Evolutionary conservation across 1,140 invertebrate genomes (phyloP), one percentile per base, ranked within the genome.

Genomic region (Leguminivora glycinivorella): DNA sequence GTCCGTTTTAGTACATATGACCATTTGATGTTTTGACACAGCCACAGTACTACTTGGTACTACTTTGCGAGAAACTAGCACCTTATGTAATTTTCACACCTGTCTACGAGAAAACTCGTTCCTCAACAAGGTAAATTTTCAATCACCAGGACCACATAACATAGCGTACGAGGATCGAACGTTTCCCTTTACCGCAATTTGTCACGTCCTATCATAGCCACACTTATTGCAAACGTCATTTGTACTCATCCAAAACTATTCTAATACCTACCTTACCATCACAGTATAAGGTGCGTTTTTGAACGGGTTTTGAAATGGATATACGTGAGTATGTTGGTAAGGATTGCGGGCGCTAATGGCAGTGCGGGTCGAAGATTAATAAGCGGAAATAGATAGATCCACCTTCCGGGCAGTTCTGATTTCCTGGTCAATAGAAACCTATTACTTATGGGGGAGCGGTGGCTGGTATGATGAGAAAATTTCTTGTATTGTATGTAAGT

Each of bases 351-450:
- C 58, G 58, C n/a, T 63, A 63, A 63, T 63, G 58, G 58, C 26
- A 25, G 25, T 5, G 4, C 58, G 26, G 12, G 58, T 10, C 26
- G 26, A 63, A 31, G 58, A 63, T 63, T 63, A 26, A 63, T 63
- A 63, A 63, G 58, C 58, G 58, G 58, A 63, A 63, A 63, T 29
- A 63, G 58, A 63, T 63, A 63, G 26, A 63, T 63, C 26, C 47
- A 52, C 47, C 47, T 52, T 22, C 17, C 47, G 47, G 47, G 22
- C 47, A 19, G 19, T 22, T 52, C 17, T 52, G 47, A 52, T 52
- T 52, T 52, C 47, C 47, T 52, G 19, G 47, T 52, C 47, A 52
- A 52, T 52, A 52, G 43, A 52, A 52, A 22, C 19, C 47, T 52
- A 52, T 52, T 22, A 52, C 19, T 52, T 52, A 52, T 10, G 4